Evolutionary conservation across 2,888 invertebrate species (phyloP), one percentile per base, ranked within the genome.

Genomic region (Buathra laborator): DNA sequence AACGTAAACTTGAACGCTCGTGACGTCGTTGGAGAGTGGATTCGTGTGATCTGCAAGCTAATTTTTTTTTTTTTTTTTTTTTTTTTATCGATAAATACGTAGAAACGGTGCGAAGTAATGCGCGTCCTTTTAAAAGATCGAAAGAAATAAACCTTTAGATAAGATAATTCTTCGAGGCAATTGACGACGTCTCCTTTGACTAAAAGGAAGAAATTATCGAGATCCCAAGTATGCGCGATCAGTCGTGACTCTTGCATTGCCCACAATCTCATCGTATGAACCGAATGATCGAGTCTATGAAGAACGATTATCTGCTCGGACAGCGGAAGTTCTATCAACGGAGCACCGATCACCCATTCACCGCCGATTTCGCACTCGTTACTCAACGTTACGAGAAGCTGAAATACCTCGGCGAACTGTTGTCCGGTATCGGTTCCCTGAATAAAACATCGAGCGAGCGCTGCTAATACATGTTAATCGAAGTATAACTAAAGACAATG

Each of bases 241-340:
- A 96, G 95, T 83, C 97, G 96, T 0, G 97, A 96, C 92, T 97
- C 96, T 24, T 96, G 96, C 66, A 96, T 94, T 56, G 97, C 96
- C 97, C 97, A 97, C 7, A 97, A 94, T 48, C 97, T 95, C 92
- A 96, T 96, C 0, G 97, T 97, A 92, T 98, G 97, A 56, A 97
- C 95, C 0, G 97, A 96, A 91, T 97, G 97, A 94, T 97, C 97
- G 88, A 97, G 94, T 92, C 97, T 94, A 93, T 97, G 97, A 56
- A 97, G 93, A 32, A 97, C 96, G 1, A 97, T 96, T 92, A 98
- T 97, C 93, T 98, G 97, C 90, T 98, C 97, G 0, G 97, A 97
- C 43, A 97, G 95, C 0, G 97, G 97, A 81, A 97, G 92, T 89
- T 97, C 96, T 88, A 96, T 96, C n/a, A 97, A 94, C 0, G 97